Base-by-base conservation (phyloP, 2,797 vertebrate species). In the Brotogeris chrysoptera region DNA sequence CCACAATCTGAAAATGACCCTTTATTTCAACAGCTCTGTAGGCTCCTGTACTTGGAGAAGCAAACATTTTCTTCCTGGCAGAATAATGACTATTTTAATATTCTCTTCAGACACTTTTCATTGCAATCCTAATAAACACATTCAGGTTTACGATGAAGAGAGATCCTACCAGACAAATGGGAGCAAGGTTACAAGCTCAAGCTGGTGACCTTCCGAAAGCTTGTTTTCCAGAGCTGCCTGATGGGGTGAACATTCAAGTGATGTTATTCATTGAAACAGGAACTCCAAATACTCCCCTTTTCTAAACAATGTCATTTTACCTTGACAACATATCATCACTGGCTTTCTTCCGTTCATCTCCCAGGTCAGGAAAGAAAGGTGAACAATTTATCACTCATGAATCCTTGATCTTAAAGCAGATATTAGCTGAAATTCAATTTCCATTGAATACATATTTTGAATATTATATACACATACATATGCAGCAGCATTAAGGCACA, bases 121-220 rank as follows among this genome's bases (percentile, higher is more conserved):
- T 93, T 91, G 59, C 74, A 92, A 86, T 70, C 59, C 93, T 92
- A 97, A 97, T 80, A 96, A 93, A 89, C 12, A 4, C 86, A 94
- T 88, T 95, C 93, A 96, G 90, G 83, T 90, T 97, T 96, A 68
- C 30, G 18, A 76, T 68, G 78, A 96, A 96, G 69, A 93, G 68
- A 63, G 78, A 70, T 92, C 91, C 90, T 95, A 97, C 76, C 88
- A 90, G 81, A 74, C 84, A 94, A 96, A 93, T 87, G 85, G 91
- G 83, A 96, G 74, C 92, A 96, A 97, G 92, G 86, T 96, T 94
- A 93, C 76, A 77, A 64, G 88, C 84, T 46, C 3, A 2, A 97
- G 94, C 85, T 79, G 86, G 76, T 94, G 88, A 96, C 86, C 95
- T 92, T 96, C 91, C 49, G 93, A 96, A 94, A 95, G 90, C 82